These are phyloP conservation scores for Tapera naevia DNA, from an alignment of 2,797 vertebrate species.

Conservation along the genomic window DNA sequence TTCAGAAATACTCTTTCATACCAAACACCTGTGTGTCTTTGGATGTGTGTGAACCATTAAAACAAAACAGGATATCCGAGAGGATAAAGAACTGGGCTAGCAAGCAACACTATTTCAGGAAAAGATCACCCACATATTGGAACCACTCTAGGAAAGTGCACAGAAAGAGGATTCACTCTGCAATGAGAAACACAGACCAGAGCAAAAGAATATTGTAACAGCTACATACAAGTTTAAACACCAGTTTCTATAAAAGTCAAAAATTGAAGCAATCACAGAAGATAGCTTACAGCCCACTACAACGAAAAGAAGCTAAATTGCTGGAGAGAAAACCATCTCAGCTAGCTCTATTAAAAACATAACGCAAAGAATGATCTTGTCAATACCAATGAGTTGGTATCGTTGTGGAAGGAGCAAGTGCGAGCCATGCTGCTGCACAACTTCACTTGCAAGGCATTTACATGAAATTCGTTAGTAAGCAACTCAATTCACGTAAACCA, in stretches of 20 bases:
- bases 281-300: background rate
- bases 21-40: background rate
- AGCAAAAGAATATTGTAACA: background rate
- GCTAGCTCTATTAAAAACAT: background rate
- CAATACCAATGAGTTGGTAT: background rate
- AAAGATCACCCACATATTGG: background rate
- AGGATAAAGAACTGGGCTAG: background rate
- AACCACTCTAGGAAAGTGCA: background rate
- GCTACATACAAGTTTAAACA: background rate
- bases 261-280: background rate
- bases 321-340: background rate
- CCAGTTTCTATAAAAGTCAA: background rate
- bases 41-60: rapidly evolving
- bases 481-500: background rate
- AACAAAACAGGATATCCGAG: background rate
- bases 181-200: background rate
- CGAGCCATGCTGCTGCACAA: background rate
- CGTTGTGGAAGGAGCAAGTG: background rate
- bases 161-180: background rate
- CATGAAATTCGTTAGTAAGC: background rate
- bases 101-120: background rate
- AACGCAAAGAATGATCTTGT: background rate
- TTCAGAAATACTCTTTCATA: background rate
- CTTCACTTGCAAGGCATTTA: background rate
- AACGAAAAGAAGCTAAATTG: background rate